Base-by-base conservation (phyloP, 2,888 invertebrate species). In the Oxystoma pomonae region DNA sequence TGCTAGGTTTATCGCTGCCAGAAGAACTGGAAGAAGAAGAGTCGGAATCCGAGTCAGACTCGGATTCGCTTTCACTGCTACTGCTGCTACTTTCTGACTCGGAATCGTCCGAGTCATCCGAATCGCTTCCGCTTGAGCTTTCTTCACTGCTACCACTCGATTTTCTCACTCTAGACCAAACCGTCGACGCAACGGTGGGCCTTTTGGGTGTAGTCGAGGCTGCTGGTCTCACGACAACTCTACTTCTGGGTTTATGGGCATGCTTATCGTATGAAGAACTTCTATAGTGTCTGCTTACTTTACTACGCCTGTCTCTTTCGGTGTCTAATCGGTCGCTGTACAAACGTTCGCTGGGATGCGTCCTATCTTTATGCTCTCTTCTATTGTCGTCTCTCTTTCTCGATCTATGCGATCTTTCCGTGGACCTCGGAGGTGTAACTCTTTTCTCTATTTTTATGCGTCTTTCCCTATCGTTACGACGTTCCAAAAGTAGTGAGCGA, bases 191-290 rank as follows among this genome's bases (percentile, higher is more conserved):
- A 12, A 73, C 73, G 1, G 75, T 64, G 0, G 78, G 80, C 67
- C 74, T 72, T 62, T 76, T 78, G 57, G 75, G 77, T 9, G 73
- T 76, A 35, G 35, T 35, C n/a, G n/a, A n/a, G n/a, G n/a, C n/a
- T n/a, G n/a, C n/a, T 12, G 72, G 76, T 72, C 77, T 79, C 21
- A 79, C 75, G 22, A 80, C 80, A 2, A 80, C 77, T 69, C 79
- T 80, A 70, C 80, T 80, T 62, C 67, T 74, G 0, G 80, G 76
- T 69, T 78, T 79, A 12, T 68, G 64, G 16, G 59, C 64, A 18
- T 66, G 59, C 50, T 59, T 67, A 1, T 64, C 55, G 20, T 50
- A 51, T 20, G 56, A 53, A 55, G 51, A 50, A 62, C 62, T 64
- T 22, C 62, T 61, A n/a, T 57, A 7, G 61, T 58, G 1, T 67